These are phyloP conservation scores for Crypturellus tataupa DNA, from an alignment of 2,797 vertebrate species.

Conservation along the genomic window DNA sequence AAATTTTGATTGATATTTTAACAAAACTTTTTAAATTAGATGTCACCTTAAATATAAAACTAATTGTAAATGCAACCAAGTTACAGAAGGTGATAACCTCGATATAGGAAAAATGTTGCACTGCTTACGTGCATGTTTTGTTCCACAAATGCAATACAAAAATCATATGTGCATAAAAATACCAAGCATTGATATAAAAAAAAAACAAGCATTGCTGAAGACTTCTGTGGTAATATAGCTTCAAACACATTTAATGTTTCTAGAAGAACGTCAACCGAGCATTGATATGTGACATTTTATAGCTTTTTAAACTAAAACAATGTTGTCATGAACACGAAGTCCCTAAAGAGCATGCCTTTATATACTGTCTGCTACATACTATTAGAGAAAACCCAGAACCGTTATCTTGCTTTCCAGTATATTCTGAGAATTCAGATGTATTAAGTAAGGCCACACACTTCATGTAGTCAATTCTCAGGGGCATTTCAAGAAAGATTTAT, in stretches of 20 bases:
- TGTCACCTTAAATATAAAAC: background rate
- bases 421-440: constrained; percentile 25
- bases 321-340: background rate
- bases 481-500: constrained; percentile 76
- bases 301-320: constrained; percentile 31
- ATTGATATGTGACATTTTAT: background rate
- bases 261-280: background rate
- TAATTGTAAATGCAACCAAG: background rate
- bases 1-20: background rate
- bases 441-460: constrained; percentile 36
- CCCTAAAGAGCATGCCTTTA: background rate
- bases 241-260: background rate
- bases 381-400: background rate
- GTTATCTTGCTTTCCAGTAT: background rate
- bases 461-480: constrained; percentile 57
- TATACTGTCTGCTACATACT: background rate
- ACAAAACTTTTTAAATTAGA: background rate
- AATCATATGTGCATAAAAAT: constrained; percentile 6
- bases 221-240: background rate
- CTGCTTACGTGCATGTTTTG: background rate
- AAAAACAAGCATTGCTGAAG: background rate
- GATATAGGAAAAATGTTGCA: background rate
- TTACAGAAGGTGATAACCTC: background rate
- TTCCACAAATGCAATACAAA: constrained; percentile 34
- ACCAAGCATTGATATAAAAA: too few relatives aligned